These are phyloP conservation scores for Portevinia maculata DNA, from an alignment of 2,888 invertebrate genomes.

Conservation along the genomic window DNA sequence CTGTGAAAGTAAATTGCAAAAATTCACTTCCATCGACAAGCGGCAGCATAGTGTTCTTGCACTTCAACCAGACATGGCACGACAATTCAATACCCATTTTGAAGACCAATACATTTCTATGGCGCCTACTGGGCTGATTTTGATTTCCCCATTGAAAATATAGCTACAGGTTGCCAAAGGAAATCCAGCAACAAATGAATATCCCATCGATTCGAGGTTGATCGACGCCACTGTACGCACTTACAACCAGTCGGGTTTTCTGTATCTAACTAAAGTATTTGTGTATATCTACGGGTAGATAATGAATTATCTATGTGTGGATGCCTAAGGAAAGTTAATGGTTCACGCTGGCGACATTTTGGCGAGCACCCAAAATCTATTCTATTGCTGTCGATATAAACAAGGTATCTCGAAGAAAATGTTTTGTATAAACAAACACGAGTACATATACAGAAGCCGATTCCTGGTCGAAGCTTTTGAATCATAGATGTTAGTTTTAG, in stretches of 20 bases:
- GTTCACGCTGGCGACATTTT: neutral
- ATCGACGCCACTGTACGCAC: neutral
- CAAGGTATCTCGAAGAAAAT: too few relatives aligned
- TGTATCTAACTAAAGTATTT: neutral
- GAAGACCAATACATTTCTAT: neutral
- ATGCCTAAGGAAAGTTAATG: neutral
- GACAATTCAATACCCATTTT: neutral
- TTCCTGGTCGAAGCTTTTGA: too few relatives aligned
- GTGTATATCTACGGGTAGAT: neutral
- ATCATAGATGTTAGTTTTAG: too few relatives aligned
- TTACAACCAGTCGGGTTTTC: neutral
- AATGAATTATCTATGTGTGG: too few relatives aligned
- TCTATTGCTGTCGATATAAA: constrained; percentile 2
- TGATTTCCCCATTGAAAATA: constrained; percentile 5
- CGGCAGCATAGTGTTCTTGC: neutral
- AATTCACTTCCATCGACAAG: neutral
- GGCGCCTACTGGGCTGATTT: constrained; percentile 17
- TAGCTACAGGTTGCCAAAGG: constrained; percentile 15
- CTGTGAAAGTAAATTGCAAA: neutral
- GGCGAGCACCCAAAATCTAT: neutral
- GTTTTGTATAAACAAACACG: too few relatives aligned
- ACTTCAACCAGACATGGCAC: neutral
- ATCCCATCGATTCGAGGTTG: constrained; percentile 15
- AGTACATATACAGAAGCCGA: too few relatives aligned
- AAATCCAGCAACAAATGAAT: constrained; percentile 13